Base-by-base conservation (phyloP, 1,140 invertebrate species). In the Matsumurasca onukii region DNA sequence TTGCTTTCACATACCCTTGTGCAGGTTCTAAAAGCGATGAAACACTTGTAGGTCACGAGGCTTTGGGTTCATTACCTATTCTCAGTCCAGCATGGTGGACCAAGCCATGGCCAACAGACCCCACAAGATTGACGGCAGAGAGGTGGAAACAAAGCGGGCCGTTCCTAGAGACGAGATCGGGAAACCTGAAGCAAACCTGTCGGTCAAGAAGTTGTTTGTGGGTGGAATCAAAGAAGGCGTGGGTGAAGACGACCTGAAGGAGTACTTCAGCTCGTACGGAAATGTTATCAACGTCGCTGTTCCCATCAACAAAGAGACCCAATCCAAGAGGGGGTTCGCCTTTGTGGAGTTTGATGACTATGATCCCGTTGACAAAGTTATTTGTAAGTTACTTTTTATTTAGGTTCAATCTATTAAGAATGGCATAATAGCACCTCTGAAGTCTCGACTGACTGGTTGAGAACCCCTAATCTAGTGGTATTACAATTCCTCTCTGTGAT, bases 11-110 rank as follows among this genome's bases (percentile, higher is more conserved):
- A n/a, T n/a, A n/a, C n/a, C n/a, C n/a, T n/a, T n/a, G n/a, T n/a
- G n/a, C n/a, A n/a, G n/a, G n/a, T n/a, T n/a, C n/a, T n/a, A n/a
- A n/a, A n/a, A n/a, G n/a, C n/a, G n/a, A n/a, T n/a, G n/a, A n/a
- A n/a, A n/a, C n/a, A n/a, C 48, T 68, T 31, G n/a, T 34, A 81
- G 90, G 66, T 98, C 95, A 1, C 82, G 96, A 73, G 96, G 97
- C 0, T 98, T 98, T 82, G 96, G 97, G 24, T 98, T 98, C 80
- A 95, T 98, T 45, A 98, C 96, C 2, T 99, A 96, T 78, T 92
- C 92, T 5, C 83, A 89, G 74, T 88, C 92, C 22, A 86, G 90
- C 66, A 96, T 96, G 92, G 94, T 98, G 20, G 96, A 99, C 84
- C 92, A 93, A 78, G 95, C 95, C 1, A 96, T 98, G 82, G 87